These are phyloP conservation scores for Andrena trimmerana DNA, from an alignment of 2,888 invertebrate genomes.

Conservation along the genomic window DNA sequence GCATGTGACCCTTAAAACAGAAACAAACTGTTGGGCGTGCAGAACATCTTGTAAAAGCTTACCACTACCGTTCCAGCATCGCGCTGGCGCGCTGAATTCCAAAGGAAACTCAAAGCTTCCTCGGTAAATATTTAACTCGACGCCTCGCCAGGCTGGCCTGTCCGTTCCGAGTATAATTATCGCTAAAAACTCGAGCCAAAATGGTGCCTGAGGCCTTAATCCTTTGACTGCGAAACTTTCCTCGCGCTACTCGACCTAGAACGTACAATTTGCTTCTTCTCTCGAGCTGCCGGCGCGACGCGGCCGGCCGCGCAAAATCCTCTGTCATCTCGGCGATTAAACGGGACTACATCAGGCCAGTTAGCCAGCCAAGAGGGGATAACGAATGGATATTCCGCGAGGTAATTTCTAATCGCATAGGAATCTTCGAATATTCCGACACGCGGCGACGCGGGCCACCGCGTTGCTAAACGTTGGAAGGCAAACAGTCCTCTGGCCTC, in stretches of 20 bases:
- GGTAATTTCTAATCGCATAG: neutral
- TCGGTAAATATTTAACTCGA: constrained; percentile 19
- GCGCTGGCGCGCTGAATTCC: neutral
- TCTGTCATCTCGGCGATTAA: neutral
- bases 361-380: neutral
- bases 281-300: neutral
- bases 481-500: neutral
- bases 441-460: constrained; percentile 10
- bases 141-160: neutral
- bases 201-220: constrained; percentile 7
- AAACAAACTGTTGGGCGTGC: no score
- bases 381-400: neutral
- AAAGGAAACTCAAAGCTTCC: neutral
- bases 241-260: neutral
- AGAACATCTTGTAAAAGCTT: neutral
- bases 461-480: constrained; percentile 28
- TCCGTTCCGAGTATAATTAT: constrained; percentile 7
- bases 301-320: neutral
- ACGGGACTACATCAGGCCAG: neutral
- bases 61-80: neutral
- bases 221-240: neutral
- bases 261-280: neutral
- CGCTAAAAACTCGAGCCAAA: constrained; percentile 10
- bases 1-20: neutral
- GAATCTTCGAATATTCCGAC: constrained; percentile 3